Conservation (phyloP, 2,113 vertebrate species). For the Cephalopterus ornatus region DNA sequence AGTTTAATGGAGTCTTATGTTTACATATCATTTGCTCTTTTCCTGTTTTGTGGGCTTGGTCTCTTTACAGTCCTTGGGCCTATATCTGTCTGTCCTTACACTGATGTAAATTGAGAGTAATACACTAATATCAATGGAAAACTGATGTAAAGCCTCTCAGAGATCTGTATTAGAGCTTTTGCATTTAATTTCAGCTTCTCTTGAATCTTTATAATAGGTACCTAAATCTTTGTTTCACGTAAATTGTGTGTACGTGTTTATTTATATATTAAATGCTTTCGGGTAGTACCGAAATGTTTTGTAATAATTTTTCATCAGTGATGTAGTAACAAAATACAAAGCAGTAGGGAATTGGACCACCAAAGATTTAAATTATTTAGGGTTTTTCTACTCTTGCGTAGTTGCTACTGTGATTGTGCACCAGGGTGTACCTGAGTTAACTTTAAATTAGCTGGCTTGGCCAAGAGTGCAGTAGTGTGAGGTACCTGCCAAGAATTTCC, state of each 20-base stretch:
- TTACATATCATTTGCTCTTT: background rate
- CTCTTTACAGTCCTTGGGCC: background rate
- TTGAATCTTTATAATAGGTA: background rate
- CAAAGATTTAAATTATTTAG: background rate
- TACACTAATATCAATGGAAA: background rate
- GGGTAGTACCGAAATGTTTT: background rate
- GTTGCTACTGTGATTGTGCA: background rate
- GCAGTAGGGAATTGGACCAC: background rate
- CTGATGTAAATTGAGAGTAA: background rate
- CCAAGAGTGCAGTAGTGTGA: accelerated
- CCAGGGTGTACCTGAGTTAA: background rate
- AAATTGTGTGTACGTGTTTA: background rate
- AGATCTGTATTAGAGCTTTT: background rate
- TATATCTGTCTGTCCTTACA: background rate
- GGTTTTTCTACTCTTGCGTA: background rate
- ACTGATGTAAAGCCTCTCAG: background rate
- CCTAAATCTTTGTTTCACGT: background rate
- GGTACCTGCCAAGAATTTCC: background rate
- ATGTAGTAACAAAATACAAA: background rate
- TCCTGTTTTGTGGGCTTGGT: background rate
- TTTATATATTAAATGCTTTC: background rate
- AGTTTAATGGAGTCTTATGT: background rate
- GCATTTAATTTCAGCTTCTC: background rate
- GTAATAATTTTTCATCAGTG: background rate
- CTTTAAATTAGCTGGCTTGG: background rate